phyloP scores from a whole-genome alignment of 2,797 vertebrate genomes.

The Anniella stebbinsi region DNA sequence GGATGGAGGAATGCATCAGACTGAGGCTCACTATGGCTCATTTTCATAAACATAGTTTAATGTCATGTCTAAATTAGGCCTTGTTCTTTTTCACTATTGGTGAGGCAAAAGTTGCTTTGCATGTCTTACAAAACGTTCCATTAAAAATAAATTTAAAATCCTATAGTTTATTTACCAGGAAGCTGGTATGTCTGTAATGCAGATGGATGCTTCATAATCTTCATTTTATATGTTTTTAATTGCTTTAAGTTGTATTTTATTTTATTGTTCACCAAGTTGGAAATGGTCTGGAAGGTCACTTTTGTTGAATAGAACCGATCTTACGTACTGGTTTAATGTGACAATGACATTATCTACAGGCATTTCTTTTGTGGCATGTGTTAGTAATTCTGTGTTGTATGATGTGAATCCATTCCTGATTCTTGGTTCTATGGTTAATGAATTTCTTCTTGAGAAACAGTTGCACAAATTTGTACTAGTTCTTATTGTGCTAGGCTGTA shows the following conservation, averaged over 20 bases:
- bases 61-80: slow-evolving; percentile 22
- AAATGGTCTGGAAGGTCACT: not conserved
- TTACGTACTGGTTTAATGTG: not conserved
- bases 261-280: not conserved
- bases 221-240: not conserved
- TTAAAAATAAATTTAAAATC: not conserved
- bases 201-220: slow-evolving; percentile 24
- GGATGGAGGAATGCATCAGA: not conserved
- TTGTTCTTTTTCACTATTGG: slow-evolving; percentile 21
- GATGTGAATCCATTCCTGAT: not conserved
- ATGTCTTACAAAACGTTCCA: slow-evolving; percentile 5
- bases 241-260: not conserved
- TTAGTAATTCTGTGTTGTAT: not conserved
- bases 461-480: not conserved
- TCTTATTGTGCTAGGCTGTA: not conserved
- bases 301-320: not conserved
- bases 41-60: not conserved
- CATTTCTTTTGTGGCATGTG: not conserved
- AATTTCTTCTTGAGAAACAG: not conserved
- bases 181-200: slow-evolving; percentile 14
- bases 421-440: not conserved
- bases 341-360: not conserved
- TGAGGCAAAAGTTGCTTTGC: not conserved
- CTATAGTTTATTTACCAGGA: slow-evolving; percentile 9
- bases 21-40: not conserved